These are phyloP conservation scores for Morpho helenor DNA, from an alignment of 2,888 invertebrate genomes.

Conservation along the genomic window DNA sequence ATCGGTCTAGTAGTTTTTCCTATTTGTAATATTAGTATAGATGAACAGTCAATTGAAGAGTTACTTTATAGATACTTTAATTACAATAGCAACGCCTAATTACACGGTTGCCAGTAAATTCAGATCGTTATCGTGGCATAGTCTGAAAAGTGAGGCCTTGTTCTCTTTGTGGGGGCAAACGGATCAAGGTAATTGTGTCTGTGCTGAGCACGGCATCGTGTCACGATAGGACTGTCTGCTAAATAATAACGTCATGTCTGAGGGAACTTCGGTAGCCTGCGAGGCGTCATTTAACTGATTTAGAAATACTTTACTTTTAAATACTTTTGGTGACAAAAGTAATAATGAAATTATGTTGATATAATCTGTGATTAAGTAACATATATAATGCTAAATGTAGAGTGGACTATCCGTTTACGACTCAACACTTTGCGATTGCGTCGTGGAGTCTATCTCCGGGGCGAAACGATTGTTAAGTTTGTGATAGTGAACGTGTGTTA, in stretches of 20 bases:
- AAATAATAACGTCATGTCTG: slow-evolving; percentile 16
- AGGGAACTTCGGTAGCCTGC: slow-evolving; percentile 26
- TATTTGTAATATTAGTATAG: background rate
- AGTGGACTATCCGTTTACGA: too few relatives aligned
- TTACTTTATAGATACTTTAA: slow-evolving; percentile 16
- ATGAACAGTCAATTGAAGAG: slow-evolving; percentile 6
- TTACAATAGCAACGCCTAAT: slow-evolving; percentile 25
- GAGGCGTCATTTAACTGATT: too few relatives aligned
- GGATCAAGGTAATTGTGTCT: slow-evolving; percentile 53
- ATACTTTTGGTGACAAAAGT: too few relatives aligned
- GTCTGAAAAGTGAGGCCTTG: slow-evolving; percentile 64
- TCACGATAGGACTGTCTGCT: slow-evolving; percentile 40
- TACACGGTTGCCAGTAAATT: slow-evolving; percentile 44
- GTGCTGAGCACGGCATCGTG: slow-evolving; percentile 31
- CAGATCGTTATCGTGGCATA: slow-evolving; percentile 49
- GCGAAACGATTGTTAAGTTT: too few relatives aligned
- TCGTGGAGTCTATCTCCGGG: too few relatives aligned
- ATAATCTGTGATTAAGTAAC: too few relatives aligned
- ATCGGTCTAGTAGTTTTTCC: too few relatives aligned
- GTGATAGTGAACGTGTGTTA: too few relatives aligned
- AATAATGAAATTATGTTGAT: too few relatives aligned
- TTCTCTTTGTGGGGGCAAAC: slow-evolving; percentile 56
- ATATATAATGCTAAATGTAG: too few relatives aligned
- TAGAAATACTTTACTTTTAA: too few relatives aligned
- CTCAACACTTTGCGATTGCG: too few relatives aligned